A percentile compares a stretch with the other conserved stretches of the same genome.
Evolutionary conservation across 2,797 vertebrate species (phyloP).

Genomic region (Psittacula echo): DNA sequence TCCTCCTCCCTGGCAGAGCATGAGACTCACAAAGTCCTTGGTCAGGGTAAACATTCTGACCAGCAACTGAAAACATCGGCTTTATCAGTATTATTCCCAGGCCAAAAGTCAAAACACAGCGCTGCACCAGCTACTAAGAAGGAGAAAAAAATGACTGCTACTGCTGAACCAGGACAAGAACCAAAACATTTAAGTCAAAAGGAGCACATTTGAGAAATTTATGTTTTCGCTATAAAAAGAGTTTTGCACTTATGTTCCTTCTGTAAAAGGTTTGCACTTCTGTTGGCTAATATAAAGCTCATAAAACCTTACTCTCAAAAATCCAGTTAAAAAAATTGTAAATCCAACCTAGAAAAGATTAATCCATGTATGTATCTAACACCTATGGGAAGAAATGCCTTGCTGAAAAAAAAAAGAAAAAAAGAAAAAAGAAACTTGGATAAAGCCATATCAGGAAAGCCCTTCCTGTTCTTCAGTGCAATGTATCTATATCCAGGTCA

Average conservation of each 20-base stretch:
- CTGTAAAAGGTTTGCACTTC: not conserved
- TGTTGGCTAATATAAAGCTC: not conserved
- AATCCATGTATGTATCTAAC: not conserved
- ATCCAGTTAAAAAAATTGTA: not conserved
- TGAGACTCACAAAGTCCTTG: too few species aligned
- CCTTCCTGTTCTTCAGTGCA: not conserved
- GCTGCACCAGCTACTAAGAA: too few species aligned
- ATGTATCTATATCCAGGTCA: not conserved
- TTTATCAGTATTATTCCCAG: too few species aligned
- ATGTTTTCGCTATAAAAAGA: not conserved
- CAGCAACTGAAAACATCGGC: too few species aligned
- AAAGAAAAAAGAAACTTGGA: not conserved
- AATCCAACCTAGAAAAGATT: not conserved
- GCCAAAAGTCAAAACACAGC: too few species aligned
- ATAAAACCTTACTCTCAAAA: not conserved
- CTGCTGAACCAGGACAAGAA: not conserved
- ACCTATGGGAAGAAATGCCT: not conserved
- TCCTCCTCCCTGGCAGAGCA: too few species aligned
- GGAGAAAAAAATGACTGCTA: too few species aligned
- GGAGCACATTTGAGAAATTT: not conserved
- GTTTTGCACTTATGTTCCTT: not conserved
- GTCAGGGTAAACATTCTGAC: too few species aligned
- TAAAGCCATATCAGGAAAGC: not conserved
- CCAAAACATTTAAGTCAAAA: not conserved
- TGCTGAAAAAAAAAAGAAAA: not conserved